Percentiles rank a stretch among this genome's conserved stretches.
Evolutionary conservation across 2,888 invertebrate species (phyloP).

Genomic region (Agrochola macilenta): DNA sequence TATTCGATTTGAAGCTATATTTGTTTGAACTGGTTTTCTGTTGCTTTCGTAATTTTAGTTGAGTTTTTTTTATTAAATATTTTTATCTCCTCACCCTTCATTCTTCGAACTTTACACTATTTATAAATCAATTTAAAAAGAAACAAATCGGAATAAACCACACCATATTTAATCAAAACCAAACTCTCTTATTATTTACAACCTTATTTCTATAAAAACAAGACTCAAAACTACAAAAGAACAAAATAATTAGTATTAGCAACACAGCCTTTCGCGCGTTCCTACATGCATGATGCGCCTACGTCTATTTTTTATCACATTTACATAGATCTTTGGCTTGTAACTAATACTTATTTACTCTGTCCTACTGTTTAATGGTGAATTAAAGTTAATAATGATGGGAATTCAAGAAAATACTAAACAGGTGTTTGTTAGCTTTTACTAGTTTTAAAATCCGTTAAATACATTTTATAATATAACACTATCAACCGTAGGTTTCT

Average conservation of each 20-base stretch:
- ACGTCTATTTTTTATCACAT: constrained; percentile 60
- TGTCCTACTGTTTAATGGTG: constrained; percentile 52
- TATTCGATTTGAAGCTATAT: not conserved
- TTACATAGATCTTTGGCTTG: constrained; percentile 62
- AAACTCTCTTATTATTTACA: not conserved
- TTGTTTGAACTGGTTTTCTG: not conserved
- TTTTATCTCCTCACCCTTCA: not conserved
- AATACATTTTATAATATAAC: not conserved
- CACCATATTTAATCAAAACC: constrained; percentile 16
- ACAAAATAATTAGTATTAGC: constrained; percentile 42
- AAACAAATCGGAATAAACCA: constrained; percentile 38
- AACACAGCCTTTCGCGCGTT: constrained; percentile 28
- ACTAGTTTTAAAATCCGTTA: not conserved
- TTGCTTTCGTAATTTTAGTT: not conserved
- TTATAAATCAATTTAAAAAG: not conserved
- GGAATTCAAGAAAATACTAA: constrained; percentile 39
- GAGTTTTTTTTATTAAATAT: not conserved
- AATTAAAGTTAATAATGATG: constrained; percentile 52
- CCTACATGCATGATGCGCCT: constrained; percentile 55
- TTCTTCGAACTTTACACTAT: not conserved
- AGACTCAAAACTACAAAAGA: constrained; percentile 11
- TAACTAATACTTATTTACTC: constrained; percentile 62
- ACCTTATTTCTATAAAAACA: constrained; percentile 15
- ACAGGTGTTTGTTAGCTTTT: not conserved
- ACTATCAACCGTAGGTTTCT: not conserved